Evolutionary conservation across 2,113 vertebrate species (phyloP).

Genomic region (Gopherus flavomarginatus): DNA sequence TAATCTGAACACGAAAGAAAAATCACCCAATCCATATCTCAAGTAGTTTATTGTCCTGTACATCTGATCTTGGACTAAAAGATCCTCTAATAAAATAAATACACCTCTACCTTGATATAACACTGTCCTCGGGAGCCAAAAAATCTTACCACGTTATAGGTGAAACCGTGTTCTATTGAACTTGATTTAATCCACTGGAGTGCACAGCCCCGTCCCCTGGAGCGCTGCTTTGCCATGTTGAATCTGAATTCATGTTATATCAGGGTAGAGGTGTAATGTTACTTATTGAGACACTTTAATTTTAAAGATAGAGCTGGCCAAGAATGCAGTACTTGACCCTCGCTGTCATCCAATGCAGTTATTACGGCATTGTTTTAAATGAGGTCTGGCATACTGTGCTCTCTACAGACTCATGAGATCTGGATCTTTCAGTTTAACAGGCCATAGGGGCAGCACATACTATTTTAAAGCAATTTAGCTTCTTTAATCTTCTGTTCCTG

Average conservation of each 20-base stretch:
- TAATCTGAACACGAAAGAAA: not conserved
- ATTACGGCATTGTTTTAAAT: not conserved
- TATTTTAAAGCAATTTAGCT: not conserved
- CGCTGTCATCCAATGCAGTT: not conserved
- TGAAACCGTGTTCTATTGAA: too few relatives aligned
- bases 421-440: not conserved
- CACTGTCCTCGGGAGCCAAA: too few relatives aligned
- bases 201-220: too few relatives aligned
- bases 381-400: not conserved
- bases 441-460: not conserved
- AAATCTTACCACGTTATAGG: too few relatives aligned
- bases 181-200: too few relatives aligned
- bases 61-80: not conserved
- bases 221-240: too few relatives aligned
- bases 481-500: not conserved
- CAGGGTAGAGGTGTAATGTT: not conserved
- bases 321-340: not conserved
- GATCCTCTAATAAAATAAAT: not conserved
- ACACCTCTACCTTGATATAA: too few relatives aligned
- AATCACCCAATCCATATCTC: not conserved
- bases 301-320: not conserved
- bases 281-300: not conserved
- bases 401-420: not conserved
- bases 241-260: too few relatives aligned
- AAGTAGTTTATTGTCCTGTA: not conserved